Conservation (phyloP, 2,888 invertebrate genomes). For the Sesamia inferens region DNA sequence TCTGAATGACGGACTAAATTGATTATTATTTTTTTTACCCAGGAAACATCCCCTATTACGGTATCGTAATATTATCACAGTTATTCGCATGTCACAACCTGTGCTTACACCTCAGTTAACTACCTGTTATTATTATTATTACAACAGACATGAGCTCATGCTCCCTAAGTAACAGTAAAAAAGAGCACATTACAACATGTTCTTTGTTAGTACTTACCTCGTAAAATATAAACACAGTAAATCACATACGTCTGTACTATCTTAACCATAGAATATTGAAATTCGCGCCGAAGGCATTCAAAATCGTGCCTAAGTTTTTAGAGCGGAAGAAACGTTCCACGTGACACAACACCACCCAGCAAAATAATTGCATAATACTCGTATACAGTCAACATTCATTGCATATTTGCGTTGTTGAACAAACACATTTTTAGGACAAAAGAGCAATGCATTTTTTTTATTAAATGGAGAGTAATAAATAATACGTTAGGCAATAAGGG, state of each 20-base stretch:
- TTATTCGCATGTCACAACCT: neutral
- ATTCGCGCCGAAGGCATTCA: neutral
- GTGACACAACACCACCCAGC: neutral
- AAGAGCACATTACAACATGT: neutral
- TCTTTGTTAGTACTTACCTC: conserved; percentile 27
- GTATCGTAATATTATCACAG: neutral
- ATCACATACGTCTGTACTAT: neutral
- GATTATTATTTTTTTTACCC: no score
- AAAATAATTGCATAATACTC: no score
- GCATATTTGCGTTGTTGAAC: no score
- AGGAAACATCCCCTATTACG: no score
- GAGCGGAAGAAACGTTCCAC: neutral
- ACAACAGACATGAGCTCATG: conserved; percentile 7
- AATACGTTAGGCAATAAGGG: no score
- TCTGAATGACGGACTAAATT: no score
- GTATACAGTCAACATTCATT: no score
- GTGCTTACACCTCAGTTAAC: no score
- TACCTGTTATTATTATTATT: neutral
- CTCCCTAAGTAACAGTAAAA: neutral
- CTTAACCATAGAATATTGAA: conserved; percentile 15
- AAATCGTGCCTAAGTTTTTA: neutral
- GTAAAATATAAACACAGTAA: neutral
- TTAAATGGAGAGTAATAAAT: no score
- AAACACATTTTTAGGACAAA: no score
- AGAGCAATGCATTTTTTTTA: no score